Conservation (phyloP, 2,113 vertebrate genomes). For the Pelodiscus sinensis region DNA sequence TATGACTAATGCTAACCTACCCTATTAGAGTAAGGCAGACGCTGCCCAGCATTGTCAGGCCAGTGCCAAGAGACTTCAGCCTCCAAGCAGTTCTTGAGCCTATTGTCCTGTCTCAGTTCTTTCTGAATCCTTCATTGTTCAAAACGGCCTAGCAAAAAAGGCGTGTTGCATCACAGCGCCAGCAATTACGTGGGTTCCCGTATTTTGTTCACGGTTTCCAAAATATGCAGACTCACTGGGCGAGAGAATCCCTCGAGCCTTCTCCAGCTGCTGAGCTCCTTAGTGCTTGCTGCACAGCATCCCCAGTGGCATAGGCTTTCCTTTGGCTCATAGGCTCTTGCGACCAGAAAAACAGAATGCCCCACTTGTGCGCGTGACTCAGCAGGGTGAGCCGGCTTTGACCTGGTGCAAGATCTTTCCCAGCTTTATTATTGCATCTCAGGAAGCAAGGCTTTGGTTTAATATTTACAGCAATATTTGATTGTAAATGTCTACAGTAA, state of each 20-base stretch:
- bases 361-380: not conserved
- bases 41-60: not conserved
- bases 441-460: not conserved
- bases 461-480: not conserved
- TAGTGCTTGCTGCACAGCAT: not conserved
- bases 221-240: not conserved
- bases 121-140: no score
- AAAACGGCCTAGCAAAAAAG: no score
- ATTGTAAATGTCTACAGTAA: not conserved
- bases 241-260: not conserved
- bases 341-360: not conserved
- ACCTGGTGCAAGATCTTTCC: no score
- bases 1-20: slow-evolving; percentile 22
- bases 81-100: not conserved
- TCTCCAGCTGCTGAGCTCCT: not conserved
- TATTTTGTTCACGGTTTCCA: slow-evolving; percentile 2
- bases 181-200: not conserved
- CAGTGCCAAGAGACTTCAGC: not conserved
- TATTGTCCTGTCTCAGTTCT: not conserved
- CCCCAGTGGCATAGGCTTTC: not conserved
- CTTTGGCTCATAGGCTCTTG: not conserved
- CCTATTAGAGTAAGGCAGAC: slow-evolving; percentile 8
- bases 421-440: not conserved
- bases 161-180: not conserved
- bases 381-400: no score